Evolutionary conservation across 92 coral and sea anemone species (phyloP).

Genomic region (Zoanthus sociatus): DNA sequence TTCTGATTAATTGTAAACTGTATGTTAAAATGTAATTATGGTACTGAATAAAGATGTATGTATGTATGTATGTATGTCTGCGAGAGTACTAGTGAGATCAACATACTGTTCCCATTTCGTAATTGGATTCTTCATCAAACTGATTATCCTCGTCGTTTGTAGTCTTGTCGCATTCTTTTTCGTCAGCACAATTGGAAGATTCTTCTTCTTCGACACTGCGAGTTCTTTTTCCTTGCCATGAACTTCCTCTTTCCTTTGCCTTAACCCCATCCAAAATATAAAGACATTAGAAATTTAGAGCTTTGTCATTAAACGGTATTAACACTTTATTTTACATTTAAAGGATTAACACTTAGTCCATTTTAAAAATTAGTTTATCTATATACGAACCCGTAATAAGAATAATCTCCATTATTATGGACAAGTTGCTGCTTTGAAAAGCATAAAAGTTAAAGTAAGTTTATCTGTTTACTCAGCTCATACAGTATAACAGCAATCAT

Average conservation of each 20-base stretch:
- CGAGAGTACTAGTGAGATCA: not conserved
- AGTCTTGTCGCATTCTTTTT: not conserved
- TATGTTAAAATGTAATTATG: too few species aligned
- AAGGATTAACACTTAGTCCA: not conserved
- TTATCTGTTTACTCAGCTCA: too few species aligned
- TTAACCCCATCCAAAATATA: not conserved
- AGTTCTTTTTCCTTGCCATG: not conserved
- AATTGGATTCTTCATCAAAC: not conserved
- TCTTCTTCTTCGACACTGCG: not conserved
- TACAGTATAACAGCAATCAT: too few species aligned
- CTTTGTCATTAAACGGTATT: not conserved
- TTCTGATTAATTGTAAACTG: too few species aligned
- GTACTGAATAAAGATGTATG: too few species aligned
- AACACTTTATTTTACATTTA: not conserved
- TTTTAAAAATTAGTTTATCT: too few species aligned
- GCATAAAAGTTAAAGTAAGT: too few species aligned
- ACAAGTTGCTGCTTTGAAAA: too few species aligned
- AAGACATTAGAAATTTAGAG: not conserved
- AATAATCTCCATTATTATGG: too few species aligned
- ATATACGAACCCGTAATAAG: too few species aligned
- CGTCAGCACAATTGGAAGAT: not conserved
- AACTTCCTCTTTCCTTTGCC: not conserved
- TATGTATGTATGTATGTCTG: too few species aligned
- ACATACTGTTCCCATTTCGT: not conserved
- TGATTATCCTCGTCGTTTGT: not conserved